These are phyloP conservation scores for Brachystomella parvula DNA, from an alignment of 1,140 invertebrate species.

Conservation along the genomic window DNA sequence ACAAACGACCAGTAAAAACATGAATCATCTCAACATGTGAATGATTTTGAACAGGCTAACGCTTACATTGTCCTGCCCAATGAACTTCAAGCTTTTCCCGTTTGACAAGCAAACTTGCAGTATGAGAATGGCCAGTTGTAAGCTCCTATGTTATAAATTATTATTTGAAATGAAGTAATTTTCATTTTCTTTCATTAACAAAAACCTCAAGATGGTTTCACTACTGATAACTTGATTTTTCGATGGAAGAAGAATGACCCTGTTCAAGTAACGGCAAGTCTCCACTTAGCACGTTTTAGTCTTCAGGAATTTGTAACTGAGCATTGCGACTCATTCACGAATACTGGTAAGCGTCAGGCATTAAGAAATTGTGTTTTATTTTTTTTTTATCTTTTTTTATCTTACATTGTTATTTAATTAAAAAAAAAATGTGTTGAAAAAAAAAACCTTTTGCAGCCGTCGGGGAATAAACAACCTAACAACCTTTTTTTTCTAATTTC, in stretches of 20 bases:
- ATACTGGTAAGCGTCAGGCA: conserved; percentile 43
- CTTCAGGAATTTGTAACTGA: conserved; percentile 43
- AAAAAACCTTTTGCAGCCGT: background rate
- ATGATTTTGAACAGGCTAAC: conserved; percentile 41
- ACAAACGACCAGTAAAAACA: background rate
- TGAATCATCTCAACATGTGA: conserved; percentile 1
- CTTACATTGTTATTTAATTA: no score
- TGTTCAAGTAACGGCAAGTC: conserved; percentile 41
- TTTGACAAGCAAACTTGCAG: conserved; percentile 46
- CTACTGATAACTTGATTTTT: conserved; percentile 42
- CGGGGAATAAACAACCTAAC: background rate
- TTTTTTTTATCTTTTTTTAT: background rate
- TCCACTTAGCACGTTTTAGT: conserved; percentile 44
- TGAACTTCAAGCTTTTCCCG: conserved; percentile 47
- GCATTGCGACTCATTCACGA: conserved; percentile 47
- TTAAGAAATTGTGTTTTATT: background rate
- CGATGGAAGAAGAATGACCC: conserved; percentile 43
- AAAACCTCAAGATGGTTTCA: conserved; percentile 41
- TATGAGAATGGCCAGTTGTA: conserved; percentile 48
- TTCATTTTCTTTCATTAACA: background rate
- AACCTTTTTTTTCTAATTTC: conserved; percentile 6
- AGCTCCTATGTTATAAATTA: conserved; percentile 35
- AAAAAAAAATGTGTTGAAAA: no score
- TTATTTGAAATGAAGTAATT: background rate
- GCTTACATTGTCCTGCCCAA: conserved; percentile 46